Evolutionary conservation across 2,113 vertebrate species (phyloP).

Genomic region (Chauna torquata): DNA sequence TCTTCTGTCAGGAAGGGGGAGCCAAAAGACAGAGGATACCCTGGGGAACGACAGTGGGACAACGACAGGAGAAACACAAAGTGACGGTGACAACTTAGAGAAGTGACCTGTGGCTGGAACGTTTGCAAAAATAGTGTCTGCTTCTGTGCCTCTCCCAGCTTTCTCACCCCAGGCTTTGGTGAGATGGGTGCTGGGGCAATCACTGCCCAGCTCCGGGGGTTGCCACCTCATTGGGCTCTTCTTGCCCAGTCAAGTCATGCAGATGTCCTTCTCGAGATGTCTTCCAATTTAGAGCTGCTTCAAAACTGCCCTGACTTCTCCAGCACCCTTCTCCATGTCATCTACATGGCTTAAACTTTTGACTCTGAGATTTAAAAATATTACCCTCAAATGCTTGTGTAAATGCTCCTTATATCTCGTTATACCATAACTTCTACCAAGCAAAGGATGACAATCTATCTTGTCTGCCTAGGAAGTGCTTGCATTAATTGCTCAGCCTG

Average conservation of each 20-base stretch:
- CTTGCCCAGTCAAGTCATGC: background rate
- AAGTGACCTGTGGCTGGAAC: background rate
- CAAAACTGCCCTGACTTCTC: background rate
- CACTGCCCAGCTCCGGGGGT: fast-evolving
- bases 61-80: background rate
- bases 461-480: background rate
- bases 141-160: background rate
- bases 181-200: background rate
- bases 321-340: background rate
- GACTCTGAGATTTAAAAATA: background rate
- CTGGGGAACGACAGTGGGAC: background rate
- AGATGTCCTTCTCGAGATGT: background rate
- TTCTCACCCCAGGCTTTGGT: background rate
- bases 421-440: background rate
- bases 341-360: background rate
- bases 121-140: background rate
- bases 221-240: background rate
- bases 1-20: fast-evolving
- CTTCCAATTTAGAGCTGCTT: background rate
- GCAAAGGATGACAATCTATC: background rate
- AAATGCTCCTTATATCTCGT: background rate
- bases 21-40: background rate
- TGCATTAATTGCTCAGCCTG: background rate
- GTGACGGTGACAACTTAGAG: background rate
- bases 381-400: background rate